These are phyloP conservation scores for Deladenus siricidicola DNA, from an alignment of 2,888 invertebrate species.

Conservation along the genomic window DNA sequence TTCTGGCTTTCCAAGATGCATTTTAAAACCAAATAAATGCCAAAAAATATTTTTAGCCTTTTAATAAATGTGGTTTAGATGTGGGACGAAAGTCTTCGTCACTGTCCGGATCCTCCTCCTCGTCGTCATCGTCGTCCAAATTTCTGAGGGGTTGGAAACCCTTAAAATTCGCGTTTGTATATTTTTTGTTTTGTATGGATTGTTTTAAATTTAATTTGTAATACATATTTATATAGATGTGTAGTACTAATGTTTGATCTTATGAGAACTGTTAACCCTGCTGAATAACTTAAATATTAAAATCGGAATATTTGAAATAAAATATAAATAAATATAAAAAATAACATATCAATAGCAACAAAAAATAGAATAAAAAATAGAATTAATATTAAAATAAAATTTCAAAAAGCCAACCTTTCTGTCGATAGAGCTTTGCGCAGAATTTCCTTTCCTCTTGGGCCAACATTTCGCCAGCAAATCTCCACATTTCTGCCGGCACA, in stretches of 20 bases:
- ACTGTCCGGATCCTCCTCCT: constrained; percentile 17
- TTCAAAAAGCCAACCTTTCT: constrained; percentile 7
- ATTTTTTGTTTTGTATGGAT: not conserved
- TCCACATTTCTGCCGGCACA: not conserved
- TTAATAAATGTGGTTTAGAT: too few species aligned
- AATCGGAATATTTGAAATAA: not conserved
- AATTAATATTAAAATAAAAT: too few species aligned
- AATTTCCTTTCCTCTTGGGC: not conserved
- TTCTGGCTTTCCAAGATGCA: too few species aligned
- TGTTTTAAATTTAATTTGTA: not conserved
- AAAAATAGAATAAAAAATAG: too few species aligned
- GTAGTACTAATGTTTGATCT: too few species aligned
- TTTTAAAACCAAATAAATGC: too few species aligned
- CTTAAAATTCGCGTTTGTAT: constrained; percentile 20
- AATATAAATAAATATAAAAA: not conserved
- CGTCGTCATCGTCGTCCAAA: constrained; percentile 20
- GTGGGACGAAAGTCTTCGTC: too few species aligned
- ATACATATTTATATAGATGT: not conserved
- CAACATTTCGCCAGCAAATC: constrained; percentile 1
- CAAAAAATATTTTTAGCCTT: too few species aligned
- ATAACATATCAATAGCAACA: too few species aligned
- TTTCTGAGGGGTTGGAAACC: constrained; percentile 47
- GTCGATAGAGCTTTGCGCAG: constrained; percentile 1
- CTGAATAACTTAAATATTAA: not conserved
- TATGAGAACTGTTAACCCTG: too few species aligned